Conservation (phyloP, 2,888 invertebrate species). For the Aricia artaxerxes region DNA sequence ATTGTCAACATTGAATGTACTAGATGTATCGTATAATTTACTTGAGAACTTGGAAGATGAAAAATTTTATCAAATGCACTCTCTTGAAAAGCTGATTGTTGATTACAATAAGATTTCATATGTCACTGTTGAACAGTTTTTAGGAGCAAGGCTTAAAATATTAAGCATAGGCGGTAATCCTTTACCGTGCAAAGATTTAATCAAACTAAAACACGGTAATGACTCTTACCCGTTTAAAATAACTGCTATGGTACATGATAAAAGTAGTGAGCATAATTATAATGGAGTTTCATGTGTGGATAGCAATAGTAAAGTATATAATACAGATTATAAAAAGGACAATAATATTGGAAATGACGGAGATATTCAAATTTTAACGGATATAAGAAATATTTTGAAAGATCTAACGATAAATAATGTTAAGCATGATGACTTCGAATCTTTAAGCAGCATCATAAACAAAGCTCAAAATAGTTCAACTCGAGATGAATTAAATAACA, state of each 20-base stretch:
- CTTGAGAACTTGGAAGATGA: constrained; percentile 56
- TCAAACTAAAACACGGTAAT: constrained; percentile 46
- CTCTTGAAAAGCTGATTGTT: constrained; percentile 52
- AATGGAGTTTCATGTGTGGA: constrained; percentile 50
- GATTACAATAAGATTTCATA: constrained; percentile 58
- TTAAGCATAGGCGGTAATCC: constrained; percentile 66
- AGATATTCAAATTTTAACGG: constrained; percentile 36
- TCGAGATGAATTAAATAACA: constrained; percentile 1
- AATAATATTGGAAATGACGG: too few relatives aligned
- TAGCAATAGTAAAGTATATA: background rate
- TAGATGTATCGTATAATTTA: constrained; percentile 61
- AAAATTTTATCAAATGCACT: constrained; percentile 54
- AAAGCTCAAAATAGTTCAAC: background rate
- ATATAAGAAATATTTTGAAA: constrained; percentile 46
- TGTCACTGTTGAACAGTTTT: constrained; percentile 52
- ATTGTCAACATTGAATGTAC: constrained; percentile 48
- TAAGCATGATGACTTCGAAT: background rate
- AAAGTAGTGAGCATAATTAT: constrained; percentile 48
- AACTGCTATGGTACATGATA: constrained; percentile 49
- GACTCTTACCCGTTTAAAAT: constrained; percentile 43
- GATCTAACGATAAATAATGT: background rate
- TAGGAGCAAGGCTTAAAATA: constrained; percentile 47
- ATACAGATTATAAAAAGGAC: background rate
- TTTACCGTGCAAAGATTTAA: constrained; percentile 54
- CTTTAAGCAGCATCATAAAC: background rate